Conservation (phyloP, 2,113 vertebrate genomes). For the Loxodonta africana region DNA sequence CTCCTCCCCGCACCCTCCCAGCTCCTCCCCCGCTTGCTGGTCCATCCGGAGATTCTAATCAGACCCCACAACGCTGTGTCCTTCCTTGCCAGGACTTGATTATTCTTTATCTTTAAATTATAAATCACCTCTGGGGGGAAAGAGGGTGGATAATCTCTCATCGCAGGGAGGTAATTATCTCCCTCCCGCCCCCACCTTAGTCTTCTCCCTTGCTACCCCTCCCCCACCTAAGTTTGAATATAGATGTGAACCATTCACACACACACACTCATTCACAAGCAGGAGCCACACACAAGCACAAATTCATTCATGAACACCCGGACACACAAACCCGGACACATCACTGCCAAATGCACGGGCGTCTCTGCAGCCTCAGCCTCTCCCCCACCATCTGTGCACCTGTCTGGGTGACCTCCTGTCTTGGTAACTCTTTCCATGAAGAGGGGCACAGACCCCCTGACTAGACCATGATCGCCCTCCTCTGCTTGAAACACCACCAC, state of each 20-base stretch:
- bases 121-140: constrained; percentile 88
- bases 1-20: constrained; percentile 69
- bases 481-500: neutral
- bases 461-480: no score
- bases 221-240: constrained; percentile 56
- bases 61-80: constrained; percentile 86
- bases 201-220: constrained; percentile 19
- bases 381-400: fast-evolving
- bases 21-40: constrained; percentile 59
- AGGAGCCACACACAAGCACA: neutral
- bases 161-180: constrained; percentile 83
- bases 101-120: constrained; percentile 91
- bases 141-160: constrained; percentile 83
- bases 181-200: constrained; percentile 78
- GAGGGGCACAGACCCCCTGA: neutral
- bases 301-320: constrained; percentile 22
- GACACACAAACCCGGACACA: neutral
- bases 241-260: constrained; percentile 16
- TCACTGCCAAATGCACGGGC: neutral
- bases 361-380: neutral
- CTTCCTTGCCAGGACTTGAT: constrained; percentile 88
- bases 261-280: constrained; percentile 27
- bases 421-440: neutral
- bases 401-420: no score
- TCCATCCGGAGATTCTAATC: constrained; percentile 89